Base-by-base conservation (phyloP, 2,888 invertebrate species). In the Perithous albicinctus region DNA sequence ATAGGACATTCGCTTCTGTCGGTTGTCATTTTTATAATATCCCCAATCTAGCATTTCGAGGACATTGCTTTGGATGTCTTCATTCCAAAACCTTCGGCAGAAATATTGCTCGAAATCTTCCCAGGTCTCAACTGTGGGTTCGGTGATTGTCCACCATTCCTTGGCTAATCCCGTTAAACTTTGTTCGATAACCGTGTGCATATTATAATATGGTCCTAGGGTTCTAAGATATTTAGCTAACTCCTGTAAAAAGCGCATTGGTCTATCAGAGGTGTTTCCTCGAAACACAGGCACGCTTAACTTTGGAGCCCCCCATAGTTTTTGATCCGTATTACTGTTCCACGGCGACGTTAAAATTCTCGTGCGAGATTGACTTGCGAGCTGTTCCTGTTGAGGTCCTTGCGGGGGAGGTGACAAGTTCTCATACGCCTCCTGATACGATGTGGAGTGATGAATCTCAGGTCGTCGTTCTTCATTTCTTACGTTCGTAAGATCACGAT, bases 141-240 rank as follows among this genome's bases (percentile, higher is more conserved):
- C 56, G 15, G 32, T 6, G n/a, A 59, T 26, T 0, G 56, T 15
- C 56, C 56, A 59, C 56, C 56, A 59, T 32, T 59, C 56, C 6
- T 32, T 59, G 4, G 56, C 56, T 2, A 8, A n/a, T 2, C 12
- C 32, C 1, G 56, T n/a, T 29, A 59, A 8, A 32, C 56, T 59
- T n/a, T n/a, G n/a, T n/a, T n/a, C n/a, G n/a, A n/a, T n/a, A n/a
- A n/a, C n/a, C n/a, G n/a, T n/a, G n/a, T n/a, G n/a, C n/a, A n/a
- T n/a, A n/a, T n/a, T n/a, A n/a, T n/a, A n/a, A n/a, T n/a, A n/a
- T n/a, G n/a, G n/a, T 59, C 56, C 56, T 15, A 59, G 26, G 5
- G 56, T 32, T 32, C 26, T n/a, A 3, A 5, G 12, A 59, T 59
- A 59, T 2, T 29, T 26, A 0, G 5, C n/a, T 15, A 59, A 32